Conservation (phyloP, 2,888 invertebrate genomes). For the Saturnia pavonia region DNA sequence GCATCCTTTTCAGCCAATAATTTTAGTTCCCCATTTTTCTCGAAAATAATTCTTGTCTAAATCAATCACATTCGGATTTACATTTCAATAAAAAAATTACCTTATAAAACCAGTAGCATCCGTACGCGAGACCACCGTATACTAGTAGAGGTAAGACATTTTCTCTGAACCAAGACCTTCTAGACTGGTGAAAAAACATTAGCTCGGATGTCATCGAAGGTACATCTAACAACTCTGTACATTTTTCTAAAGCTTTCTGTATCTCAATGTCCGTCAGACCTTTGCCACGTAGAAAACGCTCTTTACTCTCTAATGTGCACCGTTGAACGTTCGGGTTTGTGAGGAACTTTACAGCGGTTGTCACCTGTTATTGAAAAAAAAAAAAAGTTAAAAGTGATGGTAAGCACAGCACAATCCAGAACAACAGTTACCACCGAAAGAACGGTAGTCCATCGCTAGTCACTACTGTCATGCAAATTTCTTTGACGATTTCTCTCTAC, state of each 20-base stretch:
- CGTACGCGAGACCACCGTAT: constrained; percentile 90
- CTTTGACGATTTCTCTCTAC: too few relatives aligned
- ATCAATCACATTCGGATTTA: not conserved
- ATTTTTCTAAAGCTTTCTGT: constrained; percentile 86
- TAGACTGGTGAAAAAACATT: constrained; percentile 64
- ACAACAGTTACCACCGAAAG: too few relatives aligned
- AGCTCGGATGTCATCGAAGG: constrained; percentile 69
- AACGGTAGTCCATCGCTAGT: too few relatives aligned
- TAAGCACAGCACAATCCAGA: too few relatives aligned
- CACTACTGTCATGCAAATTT: too few relatives aligned
- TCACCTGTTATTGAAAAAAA: constrained; percentile 81
- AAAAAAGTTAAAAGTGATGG: too few relatives aligned
- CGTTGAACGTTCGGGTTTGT: constrained; percentile 91
- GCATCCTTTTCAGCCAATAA: too few relatives aligned
- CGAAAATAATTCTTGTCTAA: too few relatives aligned
- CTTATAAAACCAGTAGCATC: constrained; percentile 91
- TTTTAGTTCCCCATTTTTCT: too few relatives aligned
- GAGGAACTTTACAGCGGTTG: constrained; percentile 92
- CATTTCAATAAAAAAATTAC: constrained; percentile 58
- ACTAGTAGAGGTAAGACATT: constrained; percentile 87
- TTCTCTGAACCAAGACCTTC: constrained; percentile 82
- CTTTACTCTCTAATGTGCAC: constrained; percentile 89
- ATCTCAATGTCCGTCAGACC: constrained; percentile 90
- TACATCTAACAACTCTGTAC: constrained; percentile 69
- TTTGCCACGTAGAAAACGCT: constrained; percentile 89